Percentiles rank a stretch among this genome's conserved stretches.
Evolutionary conservation across 2,888 invertebrate genomes (phyloP).

Genomic region (Prenolepis imparis): DNA sequence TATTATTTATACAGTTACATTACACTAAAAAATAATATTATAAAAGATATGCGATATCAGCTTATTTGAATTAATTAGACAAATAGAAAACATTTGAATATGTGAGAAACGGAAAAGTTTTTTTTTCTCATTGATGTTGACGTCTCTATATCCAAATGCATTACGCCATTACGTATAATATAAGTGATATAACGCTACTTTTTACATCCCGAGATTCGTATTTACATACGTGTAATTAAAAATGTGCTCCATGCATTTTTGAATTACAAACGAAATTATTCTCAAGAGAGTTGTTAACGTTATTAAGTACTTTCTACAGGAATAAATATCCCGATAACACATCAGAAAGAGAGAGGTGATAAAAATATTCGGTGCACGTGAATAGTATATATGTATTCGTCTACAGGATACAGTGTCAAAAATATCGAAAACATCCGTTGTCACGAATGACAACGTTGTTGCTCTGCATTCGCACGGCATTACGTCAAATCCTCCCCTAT

Average conservation of each 20-base stretch:
- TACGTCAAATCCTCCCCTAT: conserved; percentile 7
- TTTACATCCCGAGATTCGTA: not conserved
- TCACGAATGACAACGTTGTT: conserved; percentile 27
- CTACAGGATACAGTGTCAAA: not conserved
- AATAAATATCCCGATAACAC: not conserved
- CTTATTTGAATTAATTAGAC: not conserved
- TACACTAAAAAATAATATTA: not conserved
- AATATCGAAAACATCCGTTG: conserved; percentile 37
- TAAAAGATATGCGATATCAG: not conserved
- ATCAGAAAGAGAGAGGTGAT: not conserved
- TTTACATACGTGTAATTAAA: not conserved
- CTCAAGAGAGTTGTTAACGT: not conserved
- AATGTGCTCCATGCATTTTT: not conserved
- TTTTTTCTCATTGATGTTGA: not conserved
- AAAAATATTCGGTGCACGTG: conserved; percentile 9
- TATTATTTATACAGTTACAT: not conserved
- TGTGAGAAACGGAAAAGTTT: not conserved
- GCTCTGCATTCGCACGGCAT: conserved; percentile 27
- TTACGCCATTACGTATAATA: not conserved
- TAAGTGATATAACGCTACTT: not conserved
- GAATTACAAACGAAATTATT: conserved; percentile 9
- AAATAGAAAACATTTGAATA: not conserved
- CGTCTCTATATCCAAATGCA: not conserved
- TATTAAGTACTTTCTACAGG: not conserved
- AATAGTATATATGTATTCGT: not conserved